phyloP scores from a whole-genome alignment of 2,888 invertebrate genomes.

The Cheilosia vulpina region DNA sequence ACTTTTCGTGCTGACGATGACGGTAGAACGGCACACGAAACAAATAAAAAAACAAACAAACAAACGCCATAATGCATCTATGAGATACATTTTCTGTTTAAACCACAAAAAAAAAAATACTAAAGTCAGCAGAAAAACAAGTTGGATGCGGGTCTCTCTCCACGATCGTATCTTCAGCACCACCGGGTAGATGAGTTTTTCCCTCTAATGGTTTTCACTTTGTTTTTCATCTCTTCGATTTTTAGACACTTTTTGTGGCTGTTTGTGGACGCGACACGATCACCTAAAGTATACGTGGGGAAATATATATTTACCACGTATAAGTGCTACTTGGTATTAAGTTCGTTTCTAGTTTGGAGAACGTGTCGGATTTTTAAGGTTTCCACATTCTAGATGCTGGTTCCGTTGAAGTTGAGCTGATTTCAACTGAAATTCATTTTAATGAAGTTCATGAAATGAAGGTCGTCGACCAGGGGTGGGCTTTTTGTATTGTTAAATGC shows the following conservation, averaged over 20 bases:
- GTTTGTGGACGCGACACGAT: conserved; percentile 27
- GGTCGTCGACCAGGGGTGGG: conserved; percentile 3
- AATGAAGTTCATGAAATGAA: conserved; percentile 6
- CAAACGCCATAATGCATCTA: conserved; percentile 29
- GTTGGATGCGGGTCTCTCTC: conserved; percentile 31
- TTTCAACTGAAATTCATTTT: conserved; percentile 15
- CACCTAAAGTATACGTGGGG: conserved; percentile 6
- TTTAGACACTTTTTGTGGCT: conserved; percentile 14
- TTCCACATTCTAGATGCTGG: not conserved
- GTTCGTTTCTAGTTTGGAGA: conserved; percentile 1
- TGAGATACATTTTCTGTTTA: conserved; percentile 41
- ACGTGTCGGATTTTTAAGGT: conserved; percentile 18
- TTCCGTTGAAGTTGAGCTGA: conserved; percentile 4
- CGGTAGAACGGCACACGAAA: conserved; percentile 32
- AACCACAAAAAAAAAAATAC: not conserved
- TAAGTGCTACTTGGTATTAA: conserved; percentile 6
- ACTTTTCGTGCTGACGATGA: conserved; percentile 48
- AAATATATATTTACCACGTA: not conserved
- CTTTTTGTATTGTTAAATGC: too few species aligned
- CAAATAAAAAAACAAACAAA: conserved; percentile 36
- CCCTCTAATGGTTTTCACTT: conserved; percentile 36
- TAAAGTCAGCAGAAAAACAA: conserved; percentile 45
- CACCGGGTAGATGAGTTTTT: conserved; percentile 23
- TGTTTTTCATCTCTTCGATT: conserved; percentile 16
- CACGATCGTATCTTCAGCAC: conserved; percentile 21